phyloP scores from a whole-genome alignment of 2,888 invertebrate species.

The Drosophila nigricruria region DNA sequence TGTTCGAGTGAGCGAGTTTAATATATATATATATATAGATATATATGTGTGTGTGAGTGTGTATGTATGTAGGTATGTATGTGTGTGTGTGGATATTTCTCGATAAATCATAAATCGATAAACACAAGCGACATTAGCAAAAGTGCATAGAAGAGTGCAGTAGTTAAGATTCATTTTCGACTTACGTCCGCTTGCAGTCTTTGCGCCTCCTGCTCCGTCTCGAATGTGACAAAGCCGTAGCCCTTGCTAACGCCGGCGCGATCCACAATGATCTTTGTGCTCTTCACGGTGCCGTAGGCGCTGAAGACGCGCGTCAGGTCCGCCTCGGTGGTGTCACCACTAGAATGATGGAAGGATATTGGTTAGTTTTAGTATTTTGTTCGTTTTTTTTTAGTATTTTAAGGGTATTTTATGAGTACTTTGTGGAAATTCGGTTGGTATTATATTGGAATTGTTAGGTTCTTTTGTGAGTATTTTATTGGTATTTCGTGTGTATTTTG shows the following conservation, averaged over 20 bases:
- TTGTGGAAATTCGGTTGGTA: no score
- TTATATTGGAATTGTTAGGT: no score
- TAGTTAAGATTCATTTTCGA: constrained; percentile 42
- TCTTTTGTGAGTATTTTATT: no score
- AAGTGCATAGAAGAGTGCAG: constrained; percentile 34
- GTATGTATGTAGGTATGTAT: constrained; percentile 14
- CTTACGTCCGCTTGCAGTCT: constrained; percentile 89
- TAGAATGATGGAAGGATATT: constrained; percentile 38
- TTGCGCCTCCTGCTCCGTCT: constrained; percentile 94
- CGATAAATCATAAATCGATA: constrained; percentile 46
- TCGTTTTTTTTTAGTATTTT: background rate
- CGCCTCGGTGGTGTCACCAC: constrained; percentile 95
- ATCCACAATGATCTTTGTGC: constrained; percentile 97
- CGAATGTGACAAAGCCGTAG: constrained; percentile 92
- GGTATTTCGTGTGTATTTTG: no score
- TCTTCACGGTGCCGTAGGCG: constrained; percentile 94
- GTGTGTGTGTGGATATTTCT: constrained; percentile 11
- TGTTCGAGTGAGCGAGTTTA: constrained; percentile 32
- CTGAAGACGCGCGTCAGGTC: constrained; percentile 97
- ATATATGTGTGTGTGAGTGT: constrained; percentile 17
- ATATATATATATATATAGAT: constrained; percentile 17
- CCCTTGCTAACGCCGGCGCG: constrained; percentile 96
- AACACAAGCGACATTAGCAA: constrained; percentile 67
- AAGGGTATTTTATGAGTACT: no score
- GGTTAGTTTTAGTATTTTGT: background rate